Evolutionary conservation across 2,797 vertebrate species (phyloP).

Genomic region (Odontamblyopus rebecca): DNA sequence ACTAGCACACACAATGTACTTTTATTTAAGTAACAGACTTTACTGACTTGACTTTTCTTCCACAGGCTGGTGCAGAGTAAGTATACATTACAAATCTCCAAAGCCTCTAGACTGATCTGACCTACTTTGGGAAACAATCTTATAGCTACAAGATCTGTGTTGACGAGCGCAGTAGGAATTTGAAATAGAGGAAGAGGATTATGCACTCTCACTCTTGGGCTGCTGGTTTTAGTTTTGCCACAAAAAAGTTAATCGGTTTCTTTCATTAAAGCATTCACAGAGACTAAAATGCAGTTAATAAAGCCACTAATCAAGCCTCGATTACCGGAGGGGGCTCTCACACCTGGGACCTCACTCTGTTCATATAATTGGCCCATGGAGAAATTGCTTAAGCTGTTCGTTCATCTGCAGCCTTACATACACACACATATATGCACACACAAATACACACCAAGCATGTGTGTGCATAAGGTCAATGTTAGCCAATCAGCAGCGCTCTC

Average conservation of each 20-base stretch:
- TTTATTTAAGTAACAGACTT: not conserved
- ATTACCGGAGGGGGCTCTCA: conserved; percentile 58
- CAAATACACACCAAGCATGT: conserved; percentile 12
- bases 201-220: conserved; percentile 22
- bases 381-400: conserved; percentile 71
- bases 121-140: conserved; percentile 45
- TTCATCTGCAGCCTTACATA: conserved; percentile 53
- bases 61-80: not conserved
- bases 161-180: conserved; percentile 27
- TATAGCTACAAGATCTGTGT: conserved; percentile 28
- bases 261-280: conserved; percentile 20
- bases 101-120: conserved; percentile 56
- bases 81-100: conserved; percentile 17
- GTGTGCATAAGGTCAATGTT: conserved; percentile 32
- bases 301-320: conserved; percentile 58
- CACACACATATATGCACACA: conserved; percentile 31
- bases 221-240: conserved; percentile 41
- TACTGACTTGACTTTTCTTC: conserved; percentile 1
- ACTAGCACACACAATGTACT: not conserved
- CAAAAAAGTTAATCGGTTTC: conserved; percentile 41
- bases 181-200: conserved; percentile 31
- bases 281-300: conserved; percentile 49
- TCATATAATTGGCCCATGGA: conserved; percentile 78
- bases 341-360: conserved; percentile 70
- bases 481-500: conserved; percentile 68